phyloP scores from a whole-genome alignment of 64 coral and sea anemone genomes.

The Montipora cactus region DNA sequence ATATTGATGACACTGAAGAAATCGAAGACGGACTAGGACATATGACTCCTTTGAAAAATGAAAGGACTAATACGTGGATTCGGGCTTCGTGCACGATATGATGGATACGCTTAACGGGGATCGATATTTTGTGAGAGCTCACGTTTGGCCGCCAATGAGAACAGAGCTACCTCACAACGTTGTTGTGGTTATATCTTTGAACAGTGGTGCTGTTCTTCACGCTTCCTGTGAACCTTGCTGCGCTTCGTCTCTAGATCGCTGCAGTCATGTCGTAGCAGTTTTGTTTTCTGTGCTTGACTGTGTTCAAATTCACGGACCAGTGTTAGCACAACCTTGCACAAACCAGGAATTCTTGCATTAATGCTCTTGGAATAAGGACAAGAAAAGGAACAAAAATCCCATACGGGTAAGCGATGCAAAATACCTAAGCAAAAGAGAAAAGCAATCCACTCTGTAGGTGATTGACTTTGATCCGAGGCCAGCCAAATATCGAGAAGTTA shows the following conservation, averaged over 20 bases:
- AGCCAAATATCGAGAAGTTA: constrained; percentile 20
- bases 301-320: constrained; percentile 7
- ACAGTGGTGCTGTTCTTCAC: constrained; percentile 52
- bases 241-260: neutral
- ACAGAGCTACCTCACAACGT: constrained; percentile 44
- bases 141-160: constrained; percentile 47
- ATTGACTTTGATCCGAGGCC: constrained; percentile 70
- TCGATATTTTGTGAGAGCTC: neutral
- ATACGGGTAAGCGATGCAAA: neutral
- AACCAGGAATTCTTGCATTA: neutral
- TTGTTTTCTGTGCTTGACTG: neutral
- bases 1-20: too few species aligned
- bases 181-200: constrained; percentile 1
- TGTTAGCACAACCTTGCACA: constrained; percentile 2
- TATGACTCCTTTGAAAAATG: too few species aligned
- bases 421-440: constrained; percentile 37
- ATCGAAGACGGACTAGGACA: too few species aligned
- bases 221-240: constrained; percentile 25
- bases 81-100: too few species aligned
- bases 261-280: constrained; percentile 48
- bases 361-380: constrained; percentile 63
- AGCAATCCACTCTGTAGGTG: neutral
- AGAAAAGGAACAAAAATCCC: constrained; percentile 64
- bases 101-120: too few species aligned
- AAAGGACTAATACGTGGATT: too few species aligned